Base-by-base conservation (phyloP, 2,797 vertebrate genomes). In the Threskiornis aethiopicus region DNA sequence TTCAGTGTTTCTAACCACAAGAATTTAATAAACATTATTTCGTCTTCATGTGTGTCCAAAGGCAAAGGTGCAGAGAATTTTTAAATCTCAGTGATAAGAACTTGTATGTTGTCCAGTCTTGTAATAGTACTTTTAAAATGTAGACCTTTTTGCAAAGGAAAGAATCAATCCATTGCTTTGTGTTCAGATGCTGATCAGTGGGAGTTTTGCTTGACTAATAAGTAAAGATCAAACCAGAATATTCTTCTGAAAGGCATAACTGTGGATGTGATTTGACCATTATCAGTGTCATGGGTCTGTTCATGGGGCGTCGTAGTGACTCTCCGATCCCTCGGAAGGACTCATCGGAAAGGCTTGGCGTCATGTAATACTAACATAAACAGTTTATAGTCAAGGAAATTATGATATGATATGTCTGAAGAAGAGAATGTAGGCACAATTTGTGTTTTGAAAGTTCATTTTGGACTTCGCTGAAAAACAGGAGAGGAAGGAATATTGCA, bases 341-440 rank as follows among this genome's bases (percentile, higher is more conserved):
- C 33, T 84, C 54, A 61, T 81, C 10, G 12, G 72, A 86, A 91
- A 69, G 28, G 16, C 35, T 75, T 96, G 81, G 42, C 1, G 0
- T 71, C 67, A 33, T 69, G 65, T 62, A 90, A 31, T 78, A n/a
- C 54, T 86, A 88, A 72, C 51, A 71, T 94, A 93, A 96, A 93
- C 44, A 66, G 46, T 93, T 96, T 94, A 91, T 64, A 84, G 57
- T 65, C 47, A 84, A 90, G 87, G 72, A 88, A 95, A 95, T 76
- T 86, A 57, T 81, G 49, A 57, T 91, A 94, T 87, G 87, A 96
- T 89, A 96, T 79, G 46, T 90, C 72, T 84, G 54, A 93, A 92
- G 64, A 81, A 75, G 62, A 93, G 46, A 84, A 58, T 55, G 39
- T 51, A 89, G 83, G 25, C 47, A 82, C 24, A 59, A 41, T 42